Evolutionary conservation across 2,888 invertebrate genomes (phyloP).

Genomic region (Folsomia manolachei): DNA sequence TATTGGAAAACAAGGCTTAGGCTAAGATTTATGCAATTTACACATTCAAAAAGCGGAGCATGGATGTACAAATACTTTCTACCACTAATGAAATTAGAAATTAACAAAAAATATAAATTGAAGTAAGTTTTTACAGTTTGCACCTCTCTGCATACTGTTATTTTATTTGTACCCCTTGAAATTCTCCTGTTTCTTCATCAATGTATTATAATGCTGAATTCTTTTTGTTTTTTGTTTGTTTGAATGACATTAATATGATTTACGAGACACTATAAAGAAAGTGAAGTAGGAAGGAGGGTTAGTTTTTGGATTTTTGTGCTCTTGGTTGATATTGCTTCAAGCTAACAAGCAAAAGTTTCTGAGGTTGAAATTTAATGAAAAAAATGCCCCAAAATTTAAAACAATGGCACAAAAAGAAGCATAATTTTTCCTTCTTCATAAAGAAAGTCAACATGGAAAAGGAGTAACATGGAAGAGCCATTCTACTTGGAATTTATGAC

Average conservation of each 20-base stretch:
- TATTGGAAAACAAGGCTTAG: too few relatives aligned
- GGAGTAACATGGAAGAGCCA: slow-evolving; percentile 50
- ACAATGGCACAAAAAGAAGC: slow-evolving; percentile 37
- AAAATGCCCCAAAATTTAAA: slow-evolving; percentile 41
- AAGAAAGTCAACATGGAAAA: slow-evolving; percentile 46
- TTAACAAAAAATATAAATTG: too few relatives aligned
- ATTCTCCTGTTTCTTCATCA: too few relatives aligned
- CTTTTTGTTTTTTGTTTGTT: neutral
- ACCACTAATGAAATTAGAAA: too few relatives aligned
- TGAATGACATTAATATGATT: slow-evolving; percentile 26
- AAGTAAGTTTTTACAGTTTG: too few relatives aligned
- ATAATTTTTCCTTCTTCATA: slow-evolving; percentile 41
- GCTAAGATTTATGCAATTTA: too few relatives aligned
- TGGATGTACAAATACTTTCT: too few relatives aligned
- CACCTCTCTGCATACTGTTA: too few relatives aligned
- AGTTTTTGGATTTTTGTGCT: neutral
- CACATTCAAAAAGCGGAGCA: too few relatives aligned
- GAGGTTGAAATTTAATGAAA: slow-evolving; percentile 7
- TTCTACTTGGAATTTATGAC: slow-evolving; percentile 49
- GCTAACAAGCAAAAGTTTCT: slow-evolving; percentile 3
- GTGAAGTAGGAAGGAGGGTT: slow-evolving; percentile 19
- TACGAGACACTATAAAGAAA: slow-evolving; percentile 18
- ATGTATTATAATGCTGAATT: neutral
- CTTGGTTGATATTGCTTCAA: too few relatives aligned
- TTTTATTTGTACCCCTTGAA: too few relatives aligned